Base-by-base conservation (phyloP, 2,888 invertebrate species). In the Encarsia formosa region DNA sequence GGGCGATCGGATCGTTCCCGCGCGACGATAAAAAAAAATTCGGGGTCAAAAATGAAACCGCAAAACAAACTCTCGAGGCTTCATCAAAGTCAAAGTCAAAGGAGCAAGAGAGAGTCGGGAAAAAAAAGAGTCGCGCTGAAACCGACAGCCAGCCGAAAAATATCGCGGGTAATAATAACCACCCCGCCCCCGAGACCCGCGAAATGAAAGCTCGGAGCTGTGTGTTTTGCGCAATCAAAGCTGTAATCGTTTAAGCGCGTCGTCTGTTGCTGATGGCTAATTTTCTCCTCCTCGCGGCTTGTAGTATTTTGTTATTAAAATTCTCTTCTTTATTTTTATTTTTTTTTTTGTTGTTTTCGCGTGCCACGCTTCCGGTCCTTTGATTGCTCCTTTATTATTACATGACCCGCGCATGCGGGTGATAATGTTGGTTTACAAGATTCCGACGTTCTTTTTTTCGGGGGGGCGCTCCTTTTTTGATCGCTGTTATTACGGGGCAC, bases 261-360 rank as follows among this genome's bases (percentile, higher is more conserved):
- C 15, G n/a, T 64, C 65, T 68, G 66, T 64, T 60, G 62, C 63
- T 69, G 68, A 69, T 68, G 65, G 68, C 67, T 68, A 65, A 70
- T 70, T 69, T 69, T 63, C 63, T 59, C 56, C 16, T 20, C 37
- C 26, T 16, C 16, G 23, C n/a, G 58, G 55, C 58, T 34, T 5
- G 19, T 8, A 54, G 62, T 63, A 66, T 49, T 56, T 65, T 66
- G 64, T 67, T 68, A 65, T 65, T 68, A 64, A 66, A 65, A 66
- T 62, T 61, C 47, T 15, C 32, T 19, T 40, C 24, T 40, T 45
- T 26, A 18, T 38, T n/a, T 5, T 24, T 34, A 19, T n/a, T 18
- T 35, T 40, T 32, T 40, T 45, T 26, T 23, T 38, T n/a, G 5
- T 24, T 34, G 19, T n/a, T 18, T 35, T 37, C 22, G 29, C 48